These are phyloP conservation scores for Naja naja DNA, from an alignment of 2,113 vertebrate species.

Conservation along the genomic window DNA sequence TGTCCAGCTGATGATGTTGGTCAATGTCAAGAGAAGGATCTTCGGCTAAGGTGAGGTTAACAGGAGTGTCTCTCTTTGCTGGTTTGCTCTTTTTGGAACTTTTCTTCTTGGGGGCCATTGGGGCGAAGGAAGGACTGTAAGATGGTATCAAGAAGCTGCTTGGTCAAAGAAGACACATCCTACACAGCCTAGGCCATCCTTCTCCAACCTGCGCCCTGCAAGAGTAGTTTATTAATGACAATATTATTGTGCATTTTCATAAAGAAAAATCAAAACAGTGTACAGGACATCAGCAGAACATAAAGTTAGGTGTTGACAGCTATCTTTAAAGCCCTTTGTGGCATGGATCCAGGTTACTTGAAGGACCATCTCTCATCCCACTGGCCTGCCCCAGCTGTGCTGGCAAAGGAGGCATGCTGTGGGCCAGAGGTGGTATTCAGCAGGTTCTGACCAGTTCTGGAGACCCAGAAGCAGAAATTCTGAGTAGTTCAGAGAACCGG, in stretches of 20 bases:
- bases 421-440: too few relatives aligned
- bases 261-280: neutral
- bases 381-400: too few relatives aligned
- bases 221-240: neutral
- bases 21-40: constrained; percentile 75
- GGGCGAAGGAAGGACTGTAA: neutral
- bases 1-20: constrained; percentile 73
- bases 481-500: too few relatives aligned
- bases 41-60: constrained; percentile 34
- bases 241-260: neutral
- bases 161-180: neutral
- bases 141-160: constrained; percentile 1
- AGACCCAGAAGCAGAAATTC: too few relatives aligned
- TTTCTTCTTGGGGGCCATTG: constrained; percentile 83
- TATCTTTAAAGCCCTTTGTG: too few relatives aligned
- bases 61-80: constrained; percentile 58
- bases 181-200: neutral
- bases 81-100: constrained; percentile 51
- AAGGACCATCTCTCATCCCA: too few relatives aligned
- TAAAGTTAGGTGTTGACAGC: neutral
- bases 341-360: too few relatives aligned
- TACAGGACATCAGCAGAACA: neutral
- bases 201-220: neutral
- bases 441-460: too few relatives aligned
- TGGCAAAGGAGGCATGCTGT: too few relatives aligned